These are phyloP conservation scores for Maniola jurtina DNA, from an alignment of 1,140 invertebrate genomes.

Conservation along the genomic window DNA sequence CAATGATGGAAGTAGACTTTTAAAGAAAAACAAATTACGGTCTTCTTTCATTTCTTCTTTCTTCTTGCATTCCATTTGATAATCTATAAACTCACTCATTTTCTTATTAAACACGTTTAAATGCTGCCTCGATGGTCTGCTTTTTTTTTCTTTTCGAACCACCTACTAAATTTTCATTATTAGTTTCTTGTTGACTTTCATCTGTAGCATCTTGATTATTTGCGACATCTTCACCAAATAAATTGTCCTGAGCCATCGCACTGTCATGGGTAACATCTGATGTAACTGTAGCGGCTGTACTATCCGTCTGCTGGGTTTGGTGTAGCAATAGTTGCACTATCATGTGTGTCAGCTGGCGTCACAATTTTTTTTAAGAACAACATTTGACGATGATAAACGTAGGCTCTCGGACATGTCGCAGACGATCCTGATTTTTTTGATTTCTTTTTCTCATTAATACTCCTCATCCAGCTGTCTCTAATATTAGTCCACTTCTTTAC, in stretches of 20 bases:
- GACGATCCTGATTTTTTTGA: neutral
- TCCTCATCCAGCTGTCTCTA: neutral
- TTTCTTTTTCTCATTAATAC: neutral
- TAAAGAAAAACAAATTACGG: neutral
- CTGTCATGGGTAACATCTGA: neutral
- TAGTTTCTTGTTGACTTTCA: too few relatives aligned
- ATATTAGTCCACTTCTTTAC: neutral
- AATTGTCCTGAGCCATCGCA: too few relatives aligned
- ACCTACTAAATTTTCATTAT: neutral
- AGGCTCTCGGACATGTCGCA: neutral
- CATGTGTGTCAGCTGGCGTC: neutral
- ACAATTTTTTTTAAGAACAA: slow-evolving; percentile 3
- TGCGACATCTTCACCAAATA: too few relatives aligned
- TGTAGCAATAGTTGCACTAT: neutral
- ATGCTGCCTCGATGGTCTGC: neutral
- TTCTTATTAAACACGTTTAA: neutral
- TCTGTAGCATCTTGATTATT: too few relatives aligned
- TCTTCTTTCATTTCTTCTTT: neutral
- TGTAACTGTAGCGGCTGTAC: neutral
- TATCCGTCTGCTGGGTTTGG: neutral
- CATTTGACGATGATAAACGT: neutral
- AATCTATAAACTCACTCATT: neutral
- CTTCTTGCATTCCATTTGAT: neutral
- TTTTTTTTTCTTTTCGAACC: neutral
- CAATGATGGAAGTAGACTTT: slow-evolving; percentile 25